These are phyloP conservation scores for Protaetia brevitarsis DNA, from an alignment of 1,140 invertebrate genomes.

Conservation along the genomic window DNA sequence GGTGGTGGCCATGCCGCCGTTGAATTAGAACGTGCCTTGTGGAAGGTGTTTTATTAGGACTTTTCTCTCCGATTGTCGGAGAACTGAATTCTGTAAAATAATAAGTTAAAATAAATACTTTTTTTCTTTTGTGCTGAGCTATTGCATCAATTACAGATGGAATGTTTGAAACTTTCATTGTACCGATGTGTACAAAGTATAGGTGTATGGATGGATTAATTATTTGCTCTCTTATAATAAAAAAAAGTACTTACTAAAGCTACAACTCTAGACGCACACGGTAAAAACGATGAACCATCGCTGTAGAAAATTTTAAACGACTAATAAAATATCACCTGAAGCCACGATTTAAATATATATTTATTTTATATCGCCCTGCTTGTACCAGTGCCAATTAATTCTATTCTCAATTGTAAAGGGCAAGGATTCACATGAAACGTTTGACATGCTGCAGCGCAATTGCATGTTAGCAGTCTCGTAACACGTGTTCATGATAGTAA, in stretches of 20 bases:
- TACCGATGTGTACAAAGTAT: no score
- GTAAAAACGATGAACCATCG: not conserved
- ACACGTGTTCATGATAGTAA: not conserved
- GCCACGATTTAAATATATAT: not conserved
- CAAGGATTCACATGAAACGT: not conserved
- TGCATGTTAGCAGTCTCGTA: no score
- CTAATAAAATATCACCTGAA: not conserved
- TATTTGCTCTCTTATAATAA: not conserved
- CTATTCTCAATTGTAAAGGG: conserved; percentile 17
- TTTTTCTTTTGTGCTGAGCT: no score
- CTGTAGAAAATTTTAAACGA: conserved; percentile 1
- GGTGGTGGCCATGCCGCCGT: conserved; percentile 14
- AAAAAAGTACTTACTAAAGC: not conserved
- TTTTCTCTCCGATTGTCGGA: not conserved
- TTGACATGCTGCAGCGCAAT: not conserved
- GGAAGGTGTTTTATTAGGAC: conserved; percentile 9
- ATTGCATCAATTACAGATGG: no score
- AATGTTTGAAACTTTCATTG: no score
- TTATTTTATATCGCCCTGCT: not conserved
- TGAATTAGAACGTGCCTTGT: conserved; percentile 17
- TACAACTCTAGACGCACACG: not conserved
- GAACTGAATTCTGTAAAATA: conserved; percentile 1
- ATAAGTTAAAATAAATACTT: not conserved
- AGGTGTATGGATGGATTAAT: no score
- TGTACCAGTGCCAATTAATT: conserved; percentile 18